These are phyloP conservation scores for Nomia melanderi DNA, from an alignment of 1,140 invertebrate genomes.

Conservation along the genomic window DNA sequence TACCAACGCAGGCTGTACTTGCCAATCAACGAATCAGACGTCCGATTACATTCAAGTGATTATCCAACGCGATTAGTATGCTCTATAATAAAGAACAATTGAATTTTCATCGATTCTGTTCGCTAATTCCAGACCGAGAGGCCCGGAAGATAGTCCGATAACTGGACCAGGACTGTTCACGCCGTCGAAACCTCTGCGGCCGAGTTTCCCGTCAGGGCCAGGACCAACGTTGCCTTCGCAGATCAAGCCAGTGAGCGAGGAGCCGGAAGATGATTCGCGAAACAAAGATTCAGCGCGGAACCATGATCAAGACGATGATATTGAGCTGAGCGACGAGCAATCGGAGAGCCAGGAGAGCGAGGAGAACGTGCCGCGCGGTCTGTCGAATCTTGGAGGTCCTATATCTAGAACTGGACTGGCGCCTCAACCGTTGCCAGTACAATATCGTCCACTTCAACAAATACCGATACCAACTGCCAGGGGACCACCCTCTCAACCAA, in stretches of 20 bases:
- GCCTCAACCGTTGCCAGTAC: constrained; percentile 3
- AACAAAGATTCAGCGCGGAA: constrained; percentile 58
- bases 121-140: constrained; percentile 33
- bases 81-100: background rate
- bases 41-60: constrained; percentile 57
- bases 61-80: background rate
- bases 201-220: background rate
- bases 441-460: constrained; percentile 35
- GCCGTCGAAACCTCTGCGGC: constrained; percentile 14
- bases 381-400: constrained; percentile 15
- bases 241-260: constrained; percentile 71
- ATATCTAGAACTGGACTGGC: constrained; percentile 12
- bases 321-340: constrained; percentile 48
- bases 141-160: constrained; percentile 21
- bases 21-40: constrained; percentile 65
- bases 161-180: constrained; percentile 34
- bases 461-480: constrained; percentile 14
- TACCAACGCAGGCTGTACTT: constrained; percentile 48
- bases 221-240: constrained; percentile 54
- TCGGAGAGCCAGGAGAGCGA: constrained; percentile 54
- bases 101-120: background rate
- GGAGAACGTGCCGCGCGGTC: constrained; percentile 35
- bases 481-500: background rate
- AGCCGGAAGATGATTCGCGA: constrained; percentile 54
- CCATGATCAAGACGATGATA: constrained; percentile 61